phyloP scores from a whole-genome alignment of 37 sponge, comb jelly and placozoan species.

The Tethya wilhelma region DNA sequence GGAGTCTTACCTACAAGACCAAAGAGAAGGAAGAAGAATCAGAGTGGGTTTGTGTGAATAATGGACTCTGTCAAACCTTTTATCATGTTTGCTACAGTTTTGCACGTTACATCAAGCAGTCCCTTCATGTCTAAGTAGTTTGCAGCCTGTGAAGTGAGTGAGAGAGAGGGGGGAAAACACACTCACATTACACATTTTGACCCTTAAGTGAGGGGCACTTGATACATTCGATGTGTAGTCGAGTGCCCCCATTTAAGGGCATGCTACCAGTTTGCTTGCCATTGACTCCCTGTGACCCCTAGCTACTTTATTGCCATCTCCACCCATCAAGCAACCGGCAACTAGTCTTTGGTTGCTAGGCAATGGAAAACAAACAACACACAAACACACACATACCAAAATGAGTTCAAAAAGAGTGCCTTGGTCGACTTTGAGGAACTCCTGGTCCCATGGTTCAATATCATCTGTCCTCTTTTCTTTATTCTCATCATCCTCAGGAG shows the following conservation, averaged over 20 bases:
- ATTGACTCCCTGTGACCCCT: too few relatives aligned
- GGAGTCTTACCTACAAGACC: conserved; percentile 84
- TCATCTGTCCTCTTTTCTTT: conserved; percentile 99
- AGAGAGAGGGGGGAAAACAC: background rate
- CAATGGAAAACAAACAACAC: too few relatives aligned
- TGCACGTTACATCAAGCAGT: conserved; percentile 97
- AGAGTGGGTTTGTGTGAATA: background rate
- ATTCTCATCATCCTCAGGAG: conserved; percentile 97
- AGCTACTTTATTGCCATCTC: too few relatives aligned
- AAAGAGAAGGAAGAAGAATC: background rate
- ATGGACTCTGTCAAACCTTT: conserved; percentile 56
- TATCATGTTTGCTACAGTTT: conserved; percentile 99
- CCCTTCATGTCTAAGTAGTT: conserved; percentile 99
- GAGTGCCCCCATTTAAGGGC: too few relatives aligned
- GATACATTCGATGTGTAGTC: background rate
- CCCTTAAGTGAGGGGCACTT: too few relatives aligned
- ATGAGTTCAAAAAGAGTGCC: conserved; percentile 99
- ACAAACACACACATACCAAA: conserved; percentile 48
- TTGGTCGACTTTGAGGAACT: conserved; percentile 99
- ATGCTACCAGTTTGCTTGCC: too few relatives aligned
- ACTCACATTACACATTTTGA: background rate
- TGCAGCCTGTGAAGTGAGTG: conserved; percentile 71
- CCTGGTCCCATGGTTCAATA: conserved; percentile 99
- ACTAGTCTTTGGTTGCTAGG: too few relatives aligned
- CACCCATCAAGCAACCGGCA: too few relatives aligned